Evolutionary conservation across 2,888 invertebrate species (phyloP).

Genomic region (Cylindroiulus punctatus): DNA sequence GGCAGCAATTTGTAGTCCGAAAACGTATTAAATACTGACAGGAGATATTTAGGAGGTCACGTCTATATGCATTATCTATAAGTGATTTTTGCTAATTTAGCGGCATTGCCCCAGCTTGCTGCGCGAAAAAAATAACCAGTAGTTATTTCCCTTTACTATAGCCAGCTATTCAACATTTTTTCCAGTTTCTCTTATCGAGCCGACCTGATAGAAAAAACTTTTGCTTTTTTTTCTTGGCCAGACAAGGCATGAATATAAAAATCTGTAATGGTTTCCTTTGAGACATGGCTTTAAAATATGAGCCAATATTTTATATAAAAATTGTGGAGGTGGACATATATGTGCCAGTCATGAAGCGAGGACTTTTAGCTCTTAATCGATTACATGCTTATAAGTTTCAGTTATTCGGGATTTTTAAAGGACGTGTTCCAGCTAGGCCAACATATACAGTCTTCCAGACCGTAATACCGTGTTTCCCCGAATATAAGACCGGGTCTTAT

Average conservation of each 20-base stretch:
- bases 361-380: conserved; percentile 30
- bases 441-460: neutral
- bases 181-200: conserved; percentile 27
- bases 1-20: neutral
- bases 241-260: conserved; percentile 40
- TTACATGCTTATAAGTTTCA: conserved; percentile 28
- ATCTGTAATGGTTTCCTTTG: conserved; percentile 39
- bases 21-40: conserved; percentile 22
- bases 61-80: neutral
- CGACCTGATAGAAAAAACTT: conserved; percentile 29
- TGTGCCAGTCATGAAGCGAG: conserved; percentile 45
- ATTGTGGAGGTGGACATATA: conserved; percentile 45
- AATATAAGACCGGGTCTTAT: no score
- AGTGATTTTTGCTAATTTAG: neutral
- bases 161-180: neutral
- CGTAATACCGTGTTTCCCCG: no score
- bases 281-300: conserved; percentile 39
- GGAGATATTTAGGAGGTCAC: conserved; percentile 41
- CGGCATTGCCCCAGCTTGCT: neutral
- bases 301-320: conserved; percentile 43
- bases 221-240: neutral
- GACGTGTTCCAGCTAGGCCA: neutral
- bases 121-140: conserved; percentile 39
- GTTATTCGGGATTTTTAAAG: conserved; percentile 38
- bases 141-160: conserved; percentile 1